phyloP scores from a whole-genome alignment of 2,888 invertebrate genomes.

The Oscheius sp. region DNA sequence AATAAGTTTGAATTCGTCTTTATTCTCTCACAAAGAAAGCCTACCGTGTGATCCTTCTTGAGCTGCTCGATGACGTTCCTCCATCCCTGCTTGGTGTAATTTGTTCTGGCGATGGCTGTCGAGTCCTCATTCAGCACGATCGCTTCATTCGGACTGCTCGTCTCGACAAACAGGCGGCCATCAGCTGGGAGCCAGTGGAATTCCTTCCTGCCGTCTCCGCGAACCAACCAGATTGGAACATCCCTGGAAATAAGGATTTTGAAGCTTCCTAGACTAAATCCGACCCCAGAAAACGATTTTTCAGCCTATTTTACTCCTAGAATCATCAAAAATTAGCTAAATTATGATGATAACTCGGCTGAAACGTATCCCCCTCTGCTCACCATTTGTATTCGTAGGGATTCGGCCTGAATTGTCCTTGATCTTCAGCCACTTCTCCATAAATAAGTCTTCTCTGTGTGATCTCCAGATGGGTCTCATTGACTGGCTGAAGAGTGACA shows the following conservation, averaged over 20 bases:
- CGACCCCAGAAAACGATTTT: not conserved
- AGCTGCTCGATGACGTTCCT: not conserved
- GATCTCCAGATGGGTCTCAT: not conserved
- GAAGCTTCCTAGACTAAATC: not conserved
- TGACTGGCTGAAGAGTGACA: not conserved
- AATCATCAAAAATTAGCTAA: too few species aligned
- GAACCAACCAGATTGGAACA: conserved; percentile 35
- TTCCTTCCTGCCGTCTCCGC: conserved; percentile 73
- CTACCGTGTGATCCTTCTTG: not conserved
- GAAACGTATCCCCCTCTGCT: too few species aligned
- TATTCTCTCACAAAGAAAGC: too few species aligned
- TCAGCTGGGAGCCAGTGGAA: not conserved
- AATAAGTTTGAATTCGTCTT: too few species aligned
- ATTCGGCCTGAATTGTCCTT: conserved; percentile 34
- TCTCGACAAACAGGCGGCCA: not conserved
- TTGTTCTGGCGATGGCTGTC: not conserved
- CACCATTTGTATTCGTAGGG: conserved; percentile 61
- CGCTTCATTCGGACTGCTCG: not conserved
- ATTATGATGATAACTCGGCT: not conserved
- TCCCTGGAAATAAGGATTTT: conserved; percentile 17
- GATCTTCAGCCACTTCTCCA: not conserved
- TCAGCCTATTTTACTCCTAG: conserved; percentile 60
- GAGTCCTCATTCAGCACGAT: not conserved
- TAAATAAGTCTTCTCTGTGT: not conserved
- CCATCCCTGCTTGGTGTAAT: not conserved